Evolutionary conservation across 2,113 vertebrate genomes (phyloP), one percentile per base, ranked within the genome.

Genomic region (Anarhynchus alexandrinus): DNA sequence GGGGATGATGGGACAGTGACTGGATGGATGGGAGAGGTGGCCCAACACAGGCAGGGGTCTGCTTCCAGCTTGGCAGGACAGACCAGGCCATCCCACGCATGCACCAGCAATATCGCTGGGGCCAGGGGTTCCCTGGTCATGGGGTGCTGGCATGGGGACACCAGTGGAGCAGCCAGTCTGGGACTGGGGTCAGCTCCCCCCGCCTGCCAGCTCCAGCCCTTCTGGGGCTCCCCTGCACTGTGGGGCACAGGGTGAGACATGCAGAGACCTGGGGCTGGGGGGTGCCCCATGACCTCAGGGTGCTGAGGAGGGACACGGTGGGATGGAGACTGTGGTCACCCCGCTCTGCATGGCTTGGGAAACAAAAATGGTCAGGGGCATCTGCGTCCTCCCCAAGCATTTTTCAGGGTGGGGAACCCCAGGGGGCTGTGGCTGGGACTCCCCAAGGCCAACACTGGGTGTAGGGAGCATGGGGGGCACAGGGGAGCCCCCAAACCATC

Each of bases 361-460:
- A 18, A 15, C 8, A 10, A 40, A 52, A 51, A 29, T 3, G 9
- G 38, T 40, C 0, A 0, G 32, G 59, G 15, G 12, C 10, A 61
- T 15, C 38, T 1, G 0, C 5, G 3, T 34, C 51, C 72, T 78
- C 10, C 40, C 27, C n/a, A 12, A 30, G n/a, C 0, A 0, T 38
- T 59, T 66, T 21, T 17, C 20, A 12, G 32, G 7, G 23, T 9
- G 23, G 43, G 15, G 20, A 54, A 5, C 15, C 22, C 2, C 7
- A 4, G 55, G 47, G 55, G 11, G 10, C 47, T 22, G 61, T 2
- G 0, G 14, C 45, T 34, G 25, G 23, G 54, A 22, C 32, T 45
- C 82, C 59, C 36, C 29, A 22, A 14, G 29, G 20, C 27, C 38
- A 57, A 11, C 2, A 3, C 9, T 3, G 4, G 9, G 16, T 21